Conservation (phyloP, 1,140 invertebrate genomes). For the Fopius arisanus region DNA sequence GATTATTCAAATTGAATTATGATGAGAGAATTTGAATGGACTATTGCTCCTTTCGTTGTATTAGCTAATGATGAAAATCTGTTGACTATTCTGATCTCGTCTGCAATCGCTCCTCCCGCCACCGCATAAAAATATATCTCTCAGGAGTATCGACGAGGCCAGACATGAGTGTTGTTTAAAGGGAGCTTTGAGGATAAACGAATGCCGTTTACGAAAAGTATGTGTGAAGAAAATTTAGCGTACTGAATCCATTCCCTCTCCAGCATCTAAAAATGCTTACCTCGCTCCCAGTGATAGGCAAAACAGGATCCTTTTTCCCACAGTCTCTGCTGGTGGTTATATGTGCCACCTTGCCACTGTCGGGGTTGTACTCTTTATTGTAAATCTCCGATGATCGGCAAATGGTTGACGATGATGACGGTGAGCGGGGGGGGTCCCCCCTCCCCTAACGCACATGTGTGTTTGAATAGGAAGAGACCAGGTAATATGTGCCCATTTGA, state of each 20-base stretch:
- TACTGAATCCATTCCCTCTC: background rate
- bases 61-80: background rate
- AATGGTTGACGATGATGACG: slow-evolving; percentile 22
- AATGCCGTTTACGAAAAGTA: background rate
- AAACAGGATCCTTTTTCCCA: slow-evolving; percentile 50
- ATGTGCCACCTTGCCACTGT: background rate
- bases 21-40: background rate
- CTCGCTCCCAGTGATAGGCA: slow-evolving; percentile 49
- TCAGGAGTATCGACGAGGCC: background rate
- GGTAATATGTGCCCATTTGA: slow-evolving; percentile 58
- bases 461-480: slow-evolving; percentile 60
- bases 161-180: background rate
- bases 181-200: background rate
- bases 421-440: slow-evolving; percentile 28
- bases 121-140: background rate
- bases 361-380: slow-evolving; percentile 43
- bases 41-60: background rate
- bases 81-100: background rate
- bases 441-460: slow-evolving; percentile 23
- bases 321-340: slow-evolving; percentile 51
- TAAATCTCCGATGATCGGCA: slow-evolving; percentile 57
- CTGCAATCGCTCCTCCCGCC: background rate
- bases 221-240: background rate
- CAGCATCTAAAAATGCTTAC: background rate
- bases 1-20: background rate